A percentile compares a stretch with the other conserved stretches of the same genome.
phyloP scores from a whole-genome alignment of 2,888 invertebrate genomes.

The Synanthedon myopaeformis region DNA sequence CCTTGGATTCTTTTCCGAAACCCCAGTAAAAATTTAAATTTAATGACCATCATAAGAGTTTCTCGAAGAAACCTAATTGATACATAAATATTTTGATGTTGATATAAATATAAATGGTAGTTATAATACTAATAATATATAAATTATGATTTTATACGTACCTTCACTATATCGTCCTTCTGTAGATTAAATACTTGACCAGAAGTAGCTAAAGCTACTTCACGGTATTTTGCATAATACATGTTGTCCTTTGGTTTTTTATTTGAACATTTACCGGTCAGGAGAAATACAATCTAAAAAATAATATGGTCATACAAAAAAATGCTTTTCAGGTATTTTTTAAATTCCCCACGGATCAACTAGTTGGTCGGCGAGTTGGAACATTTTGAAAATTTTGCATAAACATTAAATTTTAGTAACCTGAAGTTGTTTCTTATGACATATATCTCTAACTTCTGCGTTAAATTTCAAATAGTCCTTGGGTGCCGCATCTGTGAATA shows the following conservation, averaged over 20 bases:
- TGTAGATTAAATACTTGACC: not conserved
- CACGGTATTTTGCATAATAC: not conserved
- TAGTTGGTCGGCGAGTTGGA: too few relatives aligned
- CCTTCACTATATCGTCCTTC: not conserved
- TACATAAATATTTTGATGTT: too few relatives aligned
- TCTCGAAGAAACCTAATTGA: too few relatives aligned
- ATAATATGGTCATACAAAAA: too few relatives aligned
- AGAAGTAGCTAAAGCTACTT: not conserved
- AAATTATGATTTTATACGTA: not conserved
- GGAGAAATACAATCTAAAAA: not conserved
- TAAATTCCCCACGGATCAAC: too few relatives aligned
- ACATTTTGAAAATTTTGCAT: too few relatives aligned
- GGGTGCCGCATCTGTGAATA: constrained; percentile 46
- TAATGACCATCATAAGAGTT: too few relatives aligned
- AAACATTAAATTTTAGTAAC: constrained; percentile 10
- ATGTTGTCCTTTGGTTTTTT: not conserved
- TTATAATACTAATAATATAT: too few relatives aligned
- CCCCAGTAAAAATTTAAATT: too few relatives aligned
- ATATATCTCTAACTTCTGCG: constrained; percentile 23
- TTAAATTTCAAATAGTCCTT: constrained; percentile 18
- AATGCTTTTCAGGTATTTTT: too few relatives aligned
- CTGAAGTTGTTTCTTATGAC: constrained; percentile 29
- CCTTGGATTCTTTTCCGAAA: too few relatives aligned
- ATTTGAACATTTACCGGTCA: not conserved
- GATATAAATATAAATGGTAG: too few relatives aligned